These are phyloP conservation scores for Zonitis immaculata DNA, from an alignment of 2,888 invertebrate genomes.

Conservation along the genomic window DNA sequence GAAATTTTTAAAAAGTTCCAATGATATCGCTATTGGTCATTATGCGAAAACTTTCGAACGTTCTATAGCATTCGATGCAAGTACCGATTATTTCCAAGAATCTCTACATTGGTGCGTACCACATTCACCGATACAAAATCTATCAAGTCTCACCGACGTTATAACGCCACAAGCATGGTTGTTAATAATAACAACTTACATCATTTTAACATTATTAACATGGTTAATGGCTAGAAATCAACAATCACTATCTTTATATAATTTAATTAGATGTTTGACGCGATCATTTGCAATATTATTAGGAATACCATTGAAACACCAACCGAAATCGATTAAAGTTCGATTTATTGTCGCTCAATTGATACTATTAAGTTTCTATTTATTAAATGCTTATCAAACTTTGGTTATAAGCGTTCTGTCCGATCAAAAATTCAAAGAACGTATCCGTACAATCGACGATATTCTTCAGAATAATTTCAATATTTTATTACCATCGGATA, in stretches of 20 bases:
- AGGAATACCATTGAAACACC: background rate
- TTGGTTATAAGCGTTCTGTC: background rate
- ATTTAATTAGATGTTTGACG: background rate
- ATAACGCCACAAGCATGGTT: background rate
- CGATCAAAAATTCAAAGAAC: background rate
- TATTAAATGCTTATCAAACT: background rate
- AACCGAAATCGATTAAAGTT: background rate
- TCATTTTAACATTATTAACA: background rate
- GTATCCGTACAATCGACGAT: background rate
- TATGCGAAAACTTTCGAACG: conserved; percentile 1
- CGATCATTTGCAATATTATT: background rate
- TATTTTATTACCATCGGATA: background rate
- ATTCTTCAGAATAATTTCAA: background rate
- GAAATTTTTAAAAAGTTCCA: background rate
- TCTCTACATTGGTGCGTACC: conserved; percentile 5
- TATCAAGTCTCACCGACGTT: background rate
- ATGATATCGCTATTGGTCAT: conserved; percentile 3
- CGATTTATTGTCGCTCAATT: background rate
- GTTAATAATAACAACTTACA: background rate
- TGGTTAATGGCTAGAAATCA: background rate
- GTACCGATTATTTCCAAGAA: background rate
- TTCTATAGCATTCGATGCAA: background rate
- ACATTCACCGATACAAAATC: background rate
- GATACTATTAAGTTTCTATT: background rate
- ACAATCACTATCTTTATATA: background rate